Base-by-base conservation (phyloP, 2,113 vertebrate genomes). In the Phalacrocorax brasilianus region DNA sequence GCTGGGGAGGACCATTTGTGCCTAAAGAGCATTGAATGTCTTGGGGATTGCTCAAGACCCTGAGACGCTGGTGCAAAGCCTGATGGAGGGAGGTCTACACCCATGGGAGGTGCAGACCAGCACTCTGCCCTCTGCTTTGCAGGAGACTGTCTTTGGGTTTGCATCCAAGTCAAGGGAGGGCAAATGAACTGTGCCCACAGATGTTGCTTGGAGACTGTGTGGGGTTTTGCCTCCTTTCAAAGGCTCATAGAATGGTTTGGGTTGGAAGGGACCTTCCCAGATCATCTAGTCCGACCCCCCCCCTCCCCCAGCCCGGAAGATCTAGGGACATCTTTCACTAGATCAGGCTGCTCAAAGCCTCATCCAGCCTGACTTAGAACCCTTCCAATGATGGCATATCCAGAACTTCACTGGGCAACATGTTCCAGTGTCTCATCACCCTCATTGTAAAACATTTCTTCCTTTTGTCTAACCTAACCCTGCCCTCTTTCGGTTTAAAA, bases 361-460 rank as follows among this genome's bases (percentile, higher is more conserved):
- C 0, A 0, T 71, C 63, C 75, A 17, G 0, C 44, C 32, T 50
- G 72, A 5, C 5, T 5, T 38, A 50, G 40, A 2, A 4, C n/a
- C 8, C 26, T 80, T 45, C 8, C 49, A 72, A 4, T 11, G 44
- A 20, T 50, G 67, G 19, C 1, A 2, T 27, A 59, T 11, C 33
- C 61, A 53, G 26, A 63, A 5, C 19, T 83, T 6, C 58, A 45
- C 38, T 72, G 42, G 38, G 7, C 47, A 79, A 0, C 52, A 22
- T 63, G 28, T 59, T 3, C 70, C 28, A 33, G 40, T 1, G 12
- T 14, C 63, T 84, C 3, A 0, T 1, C 61, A 35, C 35, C 30
- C 38, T 77, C 61, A 7, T 8, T 2, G 1, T n/a, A 35, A 20
- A 47, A 11, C 26, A 32, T 56, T 59, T 44, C 33, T 50, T 71